Conservation (phyloP, 2,888 invertebrate species). For the Drosophila merina region DNA sequence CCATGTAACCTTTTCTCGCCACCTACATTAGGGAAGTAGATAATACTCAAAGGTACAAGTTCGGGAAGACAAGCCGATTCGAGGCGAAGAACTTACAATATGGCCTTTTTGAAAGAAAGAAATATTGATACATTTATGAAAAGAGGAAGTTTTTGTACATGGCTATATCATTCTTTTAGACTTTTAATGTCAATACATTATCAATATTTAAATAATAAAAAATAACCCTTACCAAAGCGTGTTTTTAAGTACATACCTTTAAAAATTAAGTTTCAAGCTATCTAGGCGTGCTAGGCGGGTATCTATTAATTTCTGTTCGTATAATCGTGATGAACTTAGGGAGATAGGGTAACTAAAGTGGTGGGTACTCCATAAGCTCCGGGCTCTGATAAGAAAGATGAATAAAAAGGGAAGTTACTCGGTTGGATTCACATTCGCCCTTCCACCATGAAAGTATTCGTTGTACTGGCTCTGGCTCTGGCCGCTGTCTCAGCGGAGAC, state of each 20-base stretch:
- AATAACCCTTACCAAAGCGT: not conserved
- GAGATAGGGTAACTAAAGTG: slow-evolving; percentile 16
- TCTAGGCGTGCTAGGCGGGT: slow-evolving; percentile 15
- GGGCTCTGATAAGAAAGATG: slow-evolving; percentile 10
- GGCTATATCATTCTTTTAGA: not conserved
- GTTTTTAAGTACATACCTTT: not conserved
- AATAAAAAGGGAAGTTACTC: slow-evolving; percentile 1
- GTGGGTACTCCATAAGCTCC: slow-evolving; percentile 5
- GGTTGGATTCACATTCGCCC: not conserved
- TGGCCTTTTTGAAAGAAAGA: not conserved
- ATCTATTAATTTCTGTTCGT: slow-evolving; percentile 21
- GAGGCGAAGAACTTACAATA: no score
- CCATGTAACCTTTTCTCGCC: no score
- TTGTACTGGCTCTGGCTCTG: slow-evolving; percentile 31
- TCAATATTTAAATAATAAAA: not conserved
- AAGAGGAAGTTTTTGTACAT: not conserved
- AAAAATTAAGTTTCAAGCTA: slow-evolving; percentile 4
- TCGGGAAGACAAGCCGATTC: no score
- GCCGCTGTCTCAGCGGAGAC: slow-evolving; percentile 27
- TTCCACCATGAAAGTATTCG: slow-evolving; percentile 32
- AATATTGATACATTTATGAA: not conserved
- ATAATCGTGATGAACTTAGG: not conserved
- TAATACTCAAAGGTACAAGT: no score
- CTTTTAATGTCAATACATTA: not conserved
- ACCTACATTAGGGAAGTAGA: no score